These are phyloP conservation scores for Tachina grossa DNA, from an alignment of 2,888 invertebrate genomes.

Conservation along the genomic window DNA sequence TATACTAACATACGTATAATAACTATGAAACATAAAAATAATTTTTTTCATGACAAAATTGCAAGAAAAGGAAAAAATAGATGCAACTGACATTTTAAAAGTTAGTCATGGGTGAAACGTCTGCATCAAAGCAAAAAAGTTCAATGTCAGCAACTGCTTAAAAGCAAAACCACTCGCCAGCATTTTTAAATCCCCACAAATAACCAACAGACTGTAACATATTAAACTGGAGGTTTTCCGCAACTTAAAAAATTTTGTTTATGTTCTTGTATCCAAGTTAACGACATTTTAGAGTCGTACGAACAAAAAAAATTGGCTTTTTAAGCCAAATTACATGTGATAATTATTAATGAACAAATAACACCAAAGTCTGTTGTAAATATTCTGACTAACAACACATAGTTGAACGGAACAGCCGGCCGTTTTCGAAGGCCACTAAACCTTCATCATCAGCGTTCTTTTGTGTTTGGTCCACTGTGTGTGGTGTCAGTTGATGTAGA, in stretches of 20 bases:
- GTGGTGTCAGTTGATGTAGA: too few species aligned
- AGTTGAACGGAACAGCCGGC: too few species aligned
- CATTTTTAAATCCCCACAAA: background rate
- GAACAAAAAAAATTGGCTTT: background rate
- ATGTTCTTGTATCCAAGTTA: background rate
- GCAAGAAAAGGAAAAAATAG: background rate
- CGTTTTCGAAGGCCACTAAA: too few species aligned
- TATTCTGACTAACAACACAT: too few species aligned
- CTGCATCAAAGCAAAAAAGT: background rate
- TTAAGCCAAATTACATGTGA: too few species aligned
- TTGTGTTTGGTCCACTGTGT: too few species aligned
- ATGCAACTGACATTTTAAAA: conserved; percentile 12
- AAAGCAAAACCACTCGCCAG: background rate
- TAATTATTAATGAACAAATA: too few species aligned
- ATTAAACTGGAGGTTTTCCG: conserved; percentile 17
- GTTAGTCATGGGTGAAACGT: conserved; percentile 46
- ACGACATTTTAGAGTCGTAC: background rate
- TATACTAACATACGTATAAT: background rate
- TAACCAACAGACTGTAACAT: conserved; percentile 40
- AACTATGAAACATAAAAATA: background rate
- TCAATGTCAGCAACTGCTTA: background rate
- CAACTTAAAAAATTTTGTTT: background rate
- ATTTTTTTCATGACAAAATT: conserved; percentile 13
- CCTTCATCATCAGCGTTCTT: too few species aligned
- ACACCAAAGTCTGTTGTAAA: too few species aligned